These are phyloP conservation scores for Centropus bengalensis DNA, from an alignment of 2,113 vertebrate species.

Conservation along the genomic window DNA sequence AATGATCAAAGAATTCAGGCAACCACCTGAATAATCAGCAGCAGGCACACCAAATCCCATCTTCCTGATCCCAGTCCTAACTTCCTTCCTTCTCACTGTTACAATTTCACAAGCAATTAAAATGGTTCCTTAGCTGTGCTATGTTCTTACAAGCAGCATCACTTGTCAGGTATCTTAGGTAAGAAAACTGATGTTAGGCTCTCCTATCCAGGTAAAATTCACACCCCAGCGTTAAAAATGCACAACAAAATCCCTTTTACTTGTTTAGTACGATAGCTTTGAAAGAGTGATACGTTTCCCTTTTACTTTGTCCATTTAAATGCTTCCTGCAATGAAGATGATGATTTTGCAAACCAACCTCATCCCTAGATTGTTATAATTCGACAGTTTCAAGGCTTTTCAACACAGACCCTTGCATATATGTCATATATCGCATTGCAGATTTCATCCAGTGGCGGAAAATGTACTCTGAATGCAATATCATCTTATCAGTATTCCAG, in stretches of 20 bases:
- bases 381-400: constrained; percentile 33
- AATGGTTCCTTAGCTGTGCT: neutral
- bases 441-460: constrained; percentile 52
- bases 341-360: neutral
- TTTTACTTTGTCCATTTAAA: neutral
- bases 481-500: constrained; percentile 71
- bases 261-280: neutral
- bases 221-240: neutral
- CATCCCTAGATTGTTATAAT: neutral
- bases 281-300: neutral
- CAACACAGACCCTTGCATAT: neutral
- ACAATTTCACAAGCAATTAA: constrained; percentile 6
- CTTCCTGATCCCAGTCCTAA: neutral
- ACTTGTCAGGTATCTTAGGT: neutral
- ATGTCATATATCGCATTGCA: constrained; percentile 57
- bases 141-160: neutral
- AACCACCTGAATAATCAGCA: neutral
- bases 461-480: constrained; percentile 62
- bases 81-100: neutral
- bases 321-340: neutral
- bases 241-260: neutral
- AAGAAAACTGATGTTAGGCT: neutral
- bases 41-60: neutral
- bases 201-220: constrained; percentile 9
- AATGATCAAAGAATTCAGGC: neutral